Conservation (phyloP, 1,140 invertebrate genomes). For the Anastrepha ludens region DNA sequence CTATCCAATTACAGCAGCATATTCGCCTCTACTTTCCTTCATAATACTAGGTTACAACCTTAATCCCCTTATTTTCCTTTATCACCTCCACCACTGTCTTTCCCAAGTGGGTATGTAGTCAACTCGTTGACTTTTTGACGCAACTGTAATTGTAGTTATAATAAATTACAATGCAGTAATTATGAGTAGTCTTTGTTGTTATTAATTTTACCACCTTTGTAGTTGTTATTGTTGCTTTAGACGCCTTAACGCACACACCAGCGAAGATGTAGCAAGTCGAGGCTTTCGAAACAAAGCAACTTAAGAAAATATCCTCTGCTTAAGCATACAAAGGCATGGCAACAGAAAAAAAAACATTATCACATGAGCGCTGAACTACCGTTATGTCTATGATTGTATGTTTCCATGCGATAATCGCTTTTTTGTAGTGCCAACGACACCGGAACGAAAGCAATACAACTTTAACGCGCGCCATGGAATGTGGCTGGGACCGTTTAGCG, state of each 20-base stretch:
- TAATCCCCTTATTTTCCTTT: too few relatives aligned
- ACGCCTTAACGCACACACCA: neutral
- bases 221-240: constrained; percentile 1
- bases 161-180: constrained; percentile 35
- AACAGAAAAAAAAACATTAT: neutral
- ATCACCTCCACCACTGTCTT: neutral
- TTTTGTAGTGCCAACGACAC: neutral
- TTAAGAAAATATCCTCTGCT: neutral
- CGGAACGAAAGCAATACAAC: neutral
- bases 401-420: neutral
- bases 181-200: constrained; percentile 10
- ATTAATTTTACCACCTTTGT: neutral
- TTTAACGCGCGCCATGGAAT: neutral
- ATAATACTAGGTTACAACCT: too few relatives aligned
- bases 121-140: constrained; percentile 13
- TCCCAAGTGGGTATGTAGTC: neutral
- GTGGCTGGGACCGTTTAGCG: neutral
- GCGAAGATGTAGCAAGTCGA: neutral
- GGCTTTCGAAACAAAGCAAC: neutral
- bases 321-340: too few relatives aligned
- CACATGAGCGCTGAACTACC: neutral
- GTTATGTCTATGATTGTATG: neutral
- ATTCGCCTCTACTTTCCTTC: too few relatives aligned
- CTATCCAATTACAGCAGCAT: too few relatives aligned
- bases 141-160: constrained; percentile 7